phyloP scores from a whole-genome alignment of 1,140 invertebrate species.

The Drosophila sproati region DNA sequence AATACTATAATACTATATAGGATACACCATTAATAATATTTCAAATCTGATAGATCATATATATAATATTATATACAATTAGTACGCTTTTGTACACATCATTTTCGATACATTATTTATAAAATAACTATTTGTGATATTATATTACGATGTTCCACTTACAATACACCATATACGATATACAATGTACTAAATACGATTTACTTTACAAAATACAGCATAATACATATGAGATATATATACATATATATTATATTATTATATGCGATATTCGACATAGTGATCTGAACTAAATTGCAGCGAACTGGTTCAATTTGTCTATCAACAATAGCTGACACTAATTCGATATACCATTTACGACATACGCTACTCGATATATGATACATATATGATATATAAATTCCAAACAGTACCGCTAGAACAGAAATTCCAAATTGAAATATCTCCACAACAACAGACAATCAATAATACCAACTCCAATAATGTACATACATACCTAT shows the following conservation, averaged over 20 bases:
- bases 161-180: background rate
- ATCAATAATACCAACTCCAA: background rate
- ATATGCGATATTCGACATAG: background rate
- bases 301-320: background rate
- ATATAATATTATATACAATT: background rate
- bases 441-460: conserved; percentile 13
- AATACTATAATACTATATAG: background rate
- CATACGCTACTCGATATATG: conserved; percentile 1
- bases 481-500: background rate
- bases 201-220: background rate
- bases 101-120: background rate
- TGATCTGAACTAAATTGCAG: background rate
- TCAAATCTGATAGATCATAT: too few species aligned
- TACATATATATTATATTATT: background rate
- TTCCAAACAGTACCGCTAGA: background rate
- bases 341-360: conserved; percentile 1
- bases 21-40: background rate
- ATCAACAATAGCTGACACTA: background rate
- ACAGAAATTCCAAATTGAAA: conserved; percentile 8
- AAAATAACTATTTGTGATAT: too few species aligned
- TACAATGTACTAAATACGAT: background rate
- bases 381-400: too few species aligned
- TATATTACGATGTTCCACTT: background rate
- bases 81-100: background rate
- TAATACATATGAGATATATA: background rate